These are phyloP conservation scores for Enhydra lutris DNA, from an alignment of 2,113 vertebrate genomes.

Conservation along the genomic window DNA sequence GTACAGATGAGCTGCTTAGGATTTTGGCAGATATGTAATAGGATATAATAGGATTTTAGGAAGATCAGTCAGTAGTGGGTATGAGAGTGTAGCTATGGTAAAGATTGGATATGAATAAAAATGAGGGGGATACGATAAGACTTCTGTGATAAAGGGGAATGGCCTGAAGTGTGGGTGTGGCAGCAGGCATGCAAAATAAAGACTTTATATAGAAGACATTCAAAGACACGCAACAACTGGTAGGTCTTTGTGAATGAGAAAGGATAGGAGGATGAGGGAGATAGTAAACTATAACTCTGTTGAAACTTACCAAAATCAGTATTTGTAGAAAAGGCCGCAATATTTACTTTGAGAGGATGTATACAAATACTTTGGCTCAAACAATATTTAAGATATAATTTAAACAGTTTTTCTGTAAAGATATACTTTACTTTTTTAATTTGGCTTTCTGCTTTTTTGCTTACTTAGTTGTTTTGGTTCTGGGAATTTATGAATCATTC, in stretches of 20 bases:
- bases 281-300: neutral
- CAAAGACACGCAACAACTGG: neutral
- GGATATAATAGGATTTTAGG: neutral
- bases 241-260: neutral
- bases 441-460: neutral
- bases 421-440: neutral
- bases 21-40: neutral
- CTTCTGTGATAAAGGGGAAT: neutral
- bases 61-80: neutral
- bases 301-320: neutral
- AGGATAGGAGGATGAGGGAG: neutral
- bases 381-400: neutral
- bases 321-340: neutral
- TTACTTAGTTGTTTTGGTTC: slow-evolving; percentile 26
- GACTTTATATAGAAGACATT: neutral
- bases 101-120: neutral
- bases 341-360: neutral
- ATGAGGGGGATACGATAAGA: neutral
- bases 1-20: neutral
- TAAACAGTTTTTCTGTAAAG: neutral
- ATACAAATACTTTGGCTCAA: neutral
- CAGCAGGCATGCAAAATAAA: neutral
- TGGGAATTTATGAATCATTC: neutral
- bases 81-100: neutral
- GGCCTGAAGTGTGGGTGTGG: neutral